Percentiles rank a stretch among this genome's conserved stretches.
These are phyloP conservation scores for Zophobas atratus DNA, from an alignment of 1,140 invertebrate genomes.

Conservation along the genomic window DNA sequence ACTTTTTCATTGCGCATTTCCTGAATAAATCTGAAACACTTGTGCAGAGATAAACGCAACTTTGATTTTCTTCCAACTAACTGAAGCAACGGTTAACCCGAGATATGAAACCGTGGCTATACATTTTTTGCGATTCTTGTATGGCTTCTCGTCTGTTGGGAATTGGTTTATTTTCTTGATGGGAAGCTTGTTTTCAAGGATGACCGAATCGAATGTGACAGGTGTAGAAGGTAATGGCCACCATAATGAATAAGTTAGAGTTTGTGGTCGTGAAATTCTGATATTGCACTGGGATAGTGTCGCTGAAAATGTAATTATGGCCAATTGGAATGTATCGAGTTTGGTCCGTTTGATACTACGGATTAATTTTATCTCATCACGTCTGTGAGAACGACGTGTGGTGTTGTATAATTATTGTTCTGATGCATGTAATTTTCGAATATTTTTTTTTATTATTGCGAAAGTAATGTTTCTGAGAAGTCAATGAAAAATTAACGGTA, in stretches of 20 bases:
- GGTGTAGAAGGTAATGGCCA: neutral
- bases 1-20: neutral
- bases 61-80: neutral
- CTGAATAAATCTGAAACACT: slow-evolving; percentile 1
- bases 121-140: neutral
- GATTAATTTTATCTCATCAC: no score
- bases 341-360: no score
- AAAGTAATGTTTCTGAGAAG: neutral
- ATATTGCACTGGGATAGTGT: no score
- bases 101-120: slow-evolving; percentile 1
- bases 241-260: no score
- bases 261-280: no score
- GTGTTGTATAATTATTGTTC: neutral
- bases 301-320: no score
- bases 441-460: neutral
- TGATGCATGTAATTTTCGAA: neutral
- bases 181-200: slow-evolving; percentile 11
- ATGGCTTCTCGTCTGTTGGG: neutral
- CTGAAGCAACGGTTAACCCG: slow-evolving; percentile 1
- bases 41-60: no score
- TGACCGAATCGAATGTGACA: neutral
- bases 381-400: no score
- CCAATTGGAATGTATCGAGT: no score
- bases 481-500: neutral
- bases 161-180: neutral